Conservation (phyloP, 2,888 invertebrate genomes). For the Drosophila neonasuta region DNA sequence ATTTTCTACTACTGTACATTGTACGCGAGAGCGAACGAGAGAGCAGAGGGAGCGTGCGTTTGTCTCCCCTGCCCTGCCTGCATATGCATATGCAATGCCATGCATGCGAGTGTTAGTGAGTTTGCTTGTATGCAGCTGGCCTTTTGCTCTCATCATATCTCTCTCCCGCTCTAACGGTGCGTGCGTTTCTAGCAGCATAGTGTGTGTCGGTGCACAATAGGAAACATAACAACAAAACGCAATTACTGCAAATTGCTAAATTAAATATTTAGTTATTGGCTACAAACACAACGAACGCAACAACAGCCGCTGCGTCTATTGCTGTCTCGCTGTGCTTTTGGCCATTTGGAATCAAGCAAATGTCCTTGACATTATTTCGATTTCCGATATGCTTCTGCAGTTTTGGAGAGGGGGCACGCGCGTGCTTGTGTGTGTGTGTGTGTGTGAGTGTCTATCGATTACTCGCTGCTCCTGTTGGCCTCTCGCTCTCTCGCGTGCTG, state of each 20-base stretch:
- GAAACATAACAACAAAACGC: slow-evolving; percentile 47
- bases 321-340: slow-evolving; percentile 14
- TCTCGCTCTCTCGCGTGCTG: slow-evolving; percentile 13
- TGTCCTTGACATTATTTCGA: slow-evolving; percentile 55
- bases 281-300: slow-evolving; percentile 10
- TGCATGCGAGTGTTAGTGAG: slow-evolving; percentile 10
- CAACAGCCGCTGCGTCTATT: slow-evolving; percentile 7
- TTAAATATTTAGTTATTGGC: slow-evolving; percentile 58
- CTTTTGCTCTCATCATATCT: slow-evolving; percentile 15
- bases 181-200: slow-evolving; percentile 21
- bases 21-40: slow-evolving; percentile 13
- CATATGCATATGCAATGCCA: background rate
- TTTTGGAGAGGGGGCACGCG: background rate
- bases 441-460: slow-evolving; percentile 42
- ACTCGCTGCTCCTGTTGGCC: slow-evolving; percentile 21
- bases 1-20: slow-evolving; percentile 59
- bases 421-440: slow-evolving; percentile 2
- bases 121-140: slow-evolving; percentile 48
- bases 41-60: slow-evolving; percentile 29
- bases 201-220: slow-evolving; percentile 56
- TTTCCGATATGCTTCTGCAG: slow-evolving; percentile 33
- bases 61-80: slow-evolving; percentile 13
- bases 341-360: slow-evolving; percentile 23
- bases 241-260: slow-evolving; percentile 59
- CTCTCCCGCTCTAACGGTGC: slow-evolving; percentile 34